Percentiles rank a stretch among this genome's conserved stretches.
phyloP scores from a whole-genome alignment of 1,140 invertebrate genomes.

The Papilio polyxenes region DNA sequence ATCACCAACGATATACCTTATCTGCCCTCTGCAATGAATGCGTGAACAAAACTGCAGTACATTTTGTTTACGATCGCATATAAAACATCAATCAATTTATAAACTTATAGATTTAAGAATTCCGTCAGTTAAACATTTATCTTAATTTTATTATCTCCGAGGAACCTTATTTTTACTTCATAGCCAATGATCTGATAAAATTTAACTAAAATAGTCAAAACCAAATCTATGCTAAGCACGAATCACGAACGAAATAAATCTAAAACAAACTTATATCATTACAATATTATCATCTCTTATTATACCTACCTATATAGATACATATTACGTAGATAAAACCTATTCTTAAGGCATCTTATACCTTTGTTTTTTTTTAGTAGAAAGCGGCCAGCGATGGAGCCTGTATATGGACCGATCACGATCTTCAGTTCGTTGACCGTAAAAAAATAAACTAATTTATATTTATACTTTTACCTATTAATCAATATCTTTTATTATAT shows the following conservation, averaged over 20 bases:
- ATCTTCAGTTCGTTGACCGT: conserved; percentile 61
- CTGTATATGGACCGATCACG: conserved; percentile 56
- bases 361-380: conserved; percentile 39
- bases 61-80: too few species aligned
- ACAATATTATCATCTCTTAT: background rate
- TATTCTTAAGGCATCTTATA: conserved; percentile 31
- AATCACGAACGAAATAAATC: background rate
- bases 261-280: background rate
- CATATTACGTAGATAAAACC: background rate
- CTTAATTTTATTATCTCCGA: too few species aligned
- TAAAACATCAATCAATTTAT: too few species aligned
- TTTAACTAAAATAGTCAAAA: too few species aligned
- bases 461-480: background rate
- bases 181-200: too few species aligned
- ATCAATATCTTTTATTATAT: background rate
- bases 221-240: background rate
- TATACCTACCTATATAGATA: background rate
- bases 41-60: too few species aligned
- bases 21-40: too few species aligned
- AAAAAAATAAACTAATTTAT: conserved; percentile 44
- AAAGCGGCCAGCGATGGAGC: conserved; percentile 51
- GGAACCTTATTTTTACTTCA: too few species aligned
- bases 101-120: too few species aligned
- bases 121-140: too few species aligned
- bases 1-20: background rate